These are phyloP conservation scores for Scolanthus callimorphus DNA, from an alignment of 92 coral and sea anemone genomes.

Conservation along the genomic window DNA sequence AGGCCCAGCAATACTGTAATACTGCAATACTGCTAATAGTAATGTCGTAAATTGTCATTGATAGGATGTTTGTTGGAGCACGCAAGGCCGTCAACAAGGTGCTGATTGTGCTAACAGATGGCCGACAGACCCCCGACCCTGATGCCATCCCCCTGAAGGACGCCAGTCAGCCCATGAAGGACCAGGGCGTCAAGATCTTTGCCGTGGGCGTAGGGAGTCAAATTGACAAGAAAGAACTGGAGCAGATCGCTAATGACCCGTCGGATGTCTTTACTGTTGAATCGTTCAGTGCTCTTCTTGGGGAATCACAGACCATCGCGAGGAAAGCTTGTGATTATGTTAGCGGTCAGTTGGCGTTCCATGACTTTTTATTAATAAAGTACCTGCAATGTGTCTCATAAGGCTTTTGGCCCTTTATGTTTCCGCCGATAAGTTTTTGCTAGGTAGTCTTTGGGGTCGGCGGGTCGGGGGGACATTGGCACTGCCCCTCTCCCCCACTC, in stretches of 20 bases:
- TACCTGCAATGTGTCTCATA: too few relatives aligned
- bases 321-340: conserved; percentile 55
- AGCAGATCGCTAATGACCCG: conserved; percentile 41
- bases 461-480: too few relatives aligned
- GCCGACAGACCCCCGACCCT: conserved; percentile 66
- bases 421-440: too few relatives aligned
- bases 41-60: too few relatives aligned
- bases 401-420: too few relatives aligned
- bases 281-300: conserved; percentile 54
- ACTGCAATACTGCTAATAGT: too few relatives aligned
- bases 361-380: too few relatives aligned
- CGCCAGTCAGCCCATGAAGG: conserved; percentile 70
- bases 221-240: conserved; percentile 30
- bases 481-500: too few relatives aligned
- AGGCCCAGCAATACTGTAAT: too few relatives aligned
- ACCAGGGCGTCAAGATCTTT: conserved; percentile 57
- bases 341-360: conserved; percentile 21
- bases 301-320: conserved; percentile 65
- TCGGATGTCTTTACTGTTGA: conserved; percentile 66
- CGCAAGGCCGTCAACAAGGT: conserved; percentile 33
- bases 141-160: conserved; percentile 40
- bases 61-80: conserved; percentile 38
- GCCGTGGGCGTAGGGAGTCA: conserved; percentile 65
- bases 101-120: conserved; percentile 63
- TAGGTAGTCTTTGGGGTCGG: too few relatives aligned